Base-by-base conservation (phyloP, 1,140 invertebrate species). In the Drusus annulatus region DNA sequence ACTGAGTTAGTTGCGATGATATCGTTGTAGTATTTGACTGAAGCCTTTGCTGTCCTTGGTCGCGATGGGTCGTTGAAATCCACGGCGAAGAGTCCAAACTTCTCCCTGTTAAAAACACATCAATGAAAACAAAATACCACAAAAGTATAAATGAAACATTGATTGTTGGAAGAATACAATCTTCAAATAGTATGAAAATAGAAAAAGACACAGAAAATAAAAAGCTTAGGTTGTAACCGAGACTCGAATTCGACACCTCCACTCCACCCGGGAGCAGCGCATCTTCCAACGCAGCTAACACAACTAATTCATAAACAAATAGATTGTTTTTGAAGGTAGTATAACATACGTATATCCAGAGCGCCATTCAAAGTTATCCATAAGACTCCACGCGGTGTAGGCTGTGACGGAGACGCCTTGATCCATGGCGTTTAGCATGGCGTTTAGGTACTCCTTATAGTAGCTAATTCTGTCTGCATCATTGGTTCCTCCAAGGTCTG, bases 301-400 rank as follows among this genome's bases (percentile, higher is more conserved):
- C n/a, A n/a, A n/a, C n/a, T n/a, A n/a, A n/a, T n/a, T n/a, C n/a
- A n/a, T n/a, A n/a, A n/a, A n/a, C n/a, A n/a, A n/a, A n/a, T n/a
- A n/a, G n/a, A n/a, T n/a, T n/a, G n/a, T n/a, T n/a, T n/a, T n/a
- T n/a, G n/a, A n/a, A n/a, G n/a, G n/a, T n/a, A n/a, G n/a, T n/a
- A n/a, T 52, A 25, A 87, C 87, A 87, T 84, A 91, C 89, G 86
- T 88, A 83, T 91, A 92, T 65, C 92, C 92, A n/a, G 86, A 87
- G 60, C 89, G 87, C 93, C 94, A 95, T 86, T 95, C 94, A 83
- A 94, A 94, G 83, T 93, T 94, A 81, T 96, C 94, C 88, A 95
- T 91, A 23, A 95, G 84, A 69, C 92, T 93, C 94, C 94, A 95
- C 21, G n/a, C n/a, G n/a, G n/a, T n/a, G n/a, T n/a, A n/a, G n/a